phyloP scores from a whole-genome alignment of 2,888 invertebrate species.

The Epiblema foenella region DNA sequence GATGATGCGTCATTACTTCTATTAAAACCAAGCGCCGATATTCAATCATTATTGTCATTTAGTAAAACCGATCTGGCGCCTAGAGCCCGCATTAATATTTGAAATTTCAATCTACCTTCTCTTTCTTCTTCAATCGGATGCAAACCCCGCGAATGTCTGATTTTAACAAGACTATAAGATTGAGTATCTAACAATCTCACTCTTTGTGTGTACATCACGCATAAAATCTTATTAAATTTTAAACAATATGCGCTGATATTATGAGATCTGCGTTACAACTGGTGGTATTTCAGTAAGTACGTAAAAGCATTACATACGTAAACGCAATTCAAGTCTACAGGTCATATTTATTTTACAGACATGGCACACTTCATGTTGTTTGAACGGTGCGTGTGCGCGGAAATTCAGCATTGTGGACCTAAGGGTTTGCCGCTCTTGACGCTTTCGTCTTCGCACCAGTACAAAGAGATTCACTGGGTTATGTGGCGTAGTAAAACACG shows the following conservation, averaged over 20 bases:
- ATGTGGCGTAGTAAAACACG: too few relatives aligned
- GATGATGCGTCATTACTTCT: slow-evolving; percentile 68
- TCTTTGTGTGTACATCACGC: slow-evolving; percentile 67
- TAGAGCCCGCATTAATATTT: slow-evolving; percentile 9
- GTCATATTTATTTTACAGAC: slow-evolving; percentile 55
- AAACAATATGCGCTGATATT: slow-evolving; percentile 46
- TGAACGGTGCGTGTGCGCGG: slow-evolving; percentile 62
- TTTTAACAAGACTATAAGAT: slow-evolving; percentile 72
- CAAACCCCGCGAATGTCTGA: slow-evolving; percentile 71
- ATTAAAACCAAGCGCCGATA: slow-evolving; percentile 51
- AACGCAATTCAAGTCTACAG: slow-evolving; percentile 51
- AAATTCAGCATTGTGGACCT: slow-evolving; percentile 62
- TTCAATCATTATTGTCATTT: slow-evolving; percentile 42
- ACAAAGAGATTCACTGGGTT: slow-evolving; percentile 66
- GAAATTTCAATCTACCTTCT: slow-evolving; percentile 59
- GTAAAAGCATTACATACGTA: slow-evolving; percentile 52
- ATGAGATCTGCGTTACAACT: slow-evolving; percentile 53
- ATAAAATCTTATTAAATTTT: slow-evolving; percentile 3
- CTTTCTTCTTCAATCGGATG: slow-evolving; percentile 74
- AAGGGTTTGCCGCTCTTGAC: slow-evolving; percentile 53
- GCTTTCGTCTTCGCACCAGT: slow-evolving; percentile 60
- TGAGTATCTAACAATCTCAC: slow-evolving; percentile 68
- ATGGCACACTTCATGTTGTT: slow-evolving; percentile 73
- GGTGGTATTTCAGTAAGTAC: too few relatives aligned
- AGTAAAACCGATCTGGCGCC: neutral